Conservation (phyloP, 2,797 vertebrate genomes). For the Sebastes dallii region DNA sequence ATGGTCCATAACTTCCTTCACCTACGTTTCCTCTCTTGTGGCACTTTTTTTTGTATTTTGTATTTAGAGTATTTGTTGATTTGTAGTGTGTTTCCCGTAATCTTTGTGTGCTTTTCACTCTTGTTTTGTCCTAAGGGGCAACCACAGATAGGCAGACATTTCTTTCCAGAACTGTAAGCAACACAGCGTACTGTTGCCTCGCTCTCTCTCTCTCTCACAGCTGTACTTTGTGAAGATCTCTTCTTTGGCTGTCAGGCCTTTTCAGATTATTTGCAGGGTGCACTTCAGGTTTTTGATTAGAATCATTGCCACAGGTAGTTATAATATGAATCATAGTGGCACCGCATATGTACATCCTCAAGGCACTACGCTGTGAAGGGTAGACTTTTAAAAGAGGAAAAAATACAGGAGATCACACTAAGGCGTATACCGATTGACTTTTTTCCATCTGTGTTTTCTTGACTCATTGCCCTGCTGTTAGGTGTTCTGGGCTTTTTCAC, state of each 20-base stretch:
- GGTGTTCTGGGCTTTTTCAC: slow-evolving; percentile 65
- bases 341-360: slow-evolving; percentile 65
- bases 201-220: slow-evolving; percentile 11
- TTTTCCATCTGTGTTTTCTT: slow-evolving; percentile 73
- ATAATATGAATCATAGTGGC: slow-evolving; percentile 73
- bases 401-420: slow-evolving; percentile 62
- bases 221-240: slow-evolving; percentile 51
- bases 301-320: slow-evolving; percentile 75
- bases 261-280: slow-evolving; percentile 59
- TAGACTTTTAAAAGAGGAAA: slow-evolving; percentile 58
- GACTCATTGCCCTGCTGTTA: slow-evolving; percentile 69
- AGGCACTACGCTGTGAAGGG: slow-evolving; percentile 64
- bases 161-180: slow-evolving; percentile 35
- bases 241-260: slow-evolving; percentile 49
- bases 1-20: not conserved
- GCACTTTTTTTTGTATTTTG: not conserved
- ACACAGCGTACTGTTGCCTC: not conserved
- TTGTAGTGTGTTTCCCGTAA: slow-evolving; percentile 12
- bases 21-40: not conserved
- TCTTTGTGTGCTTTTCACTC: slow-evolving; percentile 14
- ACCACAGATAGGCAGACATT: not conserved
- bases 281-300: slow-evolving; percentile 71
- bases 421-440: slow-evolving; percentile 61
- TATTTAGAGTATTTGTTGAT: slow-evolving; percentile 23
- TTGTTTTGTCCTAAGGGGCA: slow-evolving; percentile 34